Evolutionary conservation across 2,113 vertebrate species (phyloP), one percentile per base, ranked within the genome.

Genomic region (Tyrannus savana): DNA sequence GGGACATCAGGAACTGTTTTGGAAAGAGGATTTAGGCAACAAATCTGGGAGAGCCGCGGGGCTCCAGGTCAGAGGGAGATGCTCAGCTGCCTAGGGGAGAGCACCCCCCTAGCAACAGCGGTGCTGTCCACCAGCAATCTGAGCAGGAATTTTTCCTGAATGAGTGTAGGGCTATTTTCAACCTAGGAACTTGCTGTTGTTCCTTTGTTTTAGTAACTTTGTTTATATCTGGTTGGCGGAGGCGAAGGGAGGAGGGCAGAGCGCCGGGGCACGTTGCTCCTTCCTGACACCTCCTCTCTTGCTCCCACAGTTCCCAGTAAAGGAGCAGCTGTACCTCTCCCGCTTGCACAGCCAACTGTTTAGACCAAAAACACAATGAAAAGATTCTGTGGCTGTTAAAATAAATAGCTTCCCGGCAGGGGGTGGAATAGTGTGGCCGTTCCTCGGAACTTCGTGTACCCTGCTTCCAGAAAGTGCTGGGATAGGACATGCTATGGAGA

Each of bases 121-220:
- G 73, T 39, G 60, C 68, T 64, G 71, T 86, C 93, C 91, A 56
- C 72, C 89, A 81, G 6, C 6, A 21, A 28, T 1, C 27, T 1
- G 1, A 85, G 55, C 0, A 30, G 69, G 92, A 76, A 96, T 96
- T 96, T 89, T 96, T 96, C 76, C 69, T 89, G 88, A 96, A 88
- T 93, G 96, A 90, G 66, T 13, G 14, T 6, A 66, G 66, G 41
- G 92, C 88, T 96, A 96, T 94, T 96, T 94, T 89, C 90, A 90
- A 93, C 90, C 63, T 88, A 92, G 90, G 95, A 96, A 96, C 94
- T 92, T 6, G 12, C 12, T 95, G 94, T 89, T 93, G 73, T 96
- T 92, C 95, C 80, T 96, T 96, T 96, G 96, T 96, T 96, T 97
- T 97, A 94, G 93, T 64, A 84, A 96, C 96, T 96, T 88, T 92